These are phyloP conservation scores for Coecobrya sp. DNA, from an alignment of 2,888 invertebrate genomes.

Conservation along the genomic window DNA sequence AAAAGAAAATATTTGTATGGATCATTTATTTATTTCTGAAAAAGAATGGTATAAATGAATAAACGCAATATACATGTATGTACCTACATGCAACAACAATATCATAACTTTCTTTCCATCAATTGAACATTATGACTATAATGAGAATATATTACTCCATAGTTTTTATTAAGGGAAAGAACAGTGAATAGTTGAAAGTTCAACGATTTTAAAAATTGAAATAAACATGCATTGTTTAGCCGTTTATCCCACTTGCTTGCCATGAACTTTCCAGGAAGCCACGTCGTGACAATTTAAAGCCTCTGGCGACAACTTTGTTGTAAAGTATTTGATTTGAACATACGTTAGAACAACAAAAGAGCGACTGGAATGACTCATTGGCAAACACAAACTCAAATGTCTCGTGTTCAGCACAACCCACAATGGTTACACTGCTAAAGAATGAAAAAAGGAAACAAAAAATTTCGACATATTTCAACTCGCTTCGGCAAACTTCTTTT, in stretches of 20 bases:
- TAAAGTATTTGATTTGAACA: constrained; percentile 3
- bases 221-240: too few species aligned
- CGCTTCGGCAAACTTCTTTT: constrained; percentile 59
- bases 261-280: neutral
- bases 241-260: neutral
- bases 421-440: neutral
- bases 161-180: too few species aligned
- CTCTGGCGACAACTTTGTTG: constrained; percentile 43
- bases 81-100: neutral
- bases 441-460: constrained; percentile 16
- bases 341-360: constrained; percentile 5
- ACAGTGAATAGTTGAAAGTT: too few species aligned
- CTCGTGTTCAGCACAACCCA: neutral
- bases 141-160: too few species aligned
- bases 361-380: constrained; percentile 46
- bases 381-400: neutral
- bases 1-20: constrained; percentile 47
- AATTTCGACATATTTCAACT: constrained; percentile 27
- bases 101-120: too few species aligned
- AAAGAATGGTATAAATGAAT: too few species aligned
- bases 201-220: too few species aligned
- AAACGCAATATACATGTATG: too few species aligned
- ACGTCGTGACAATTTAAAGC: constrained; percentile 25
- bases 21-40: constrained; percentile 58
- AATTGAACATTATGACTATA: too few species aligned